Conservation (phyloP, 2,888 invertebrate genomes). For the Fragum fragum region DNA sequence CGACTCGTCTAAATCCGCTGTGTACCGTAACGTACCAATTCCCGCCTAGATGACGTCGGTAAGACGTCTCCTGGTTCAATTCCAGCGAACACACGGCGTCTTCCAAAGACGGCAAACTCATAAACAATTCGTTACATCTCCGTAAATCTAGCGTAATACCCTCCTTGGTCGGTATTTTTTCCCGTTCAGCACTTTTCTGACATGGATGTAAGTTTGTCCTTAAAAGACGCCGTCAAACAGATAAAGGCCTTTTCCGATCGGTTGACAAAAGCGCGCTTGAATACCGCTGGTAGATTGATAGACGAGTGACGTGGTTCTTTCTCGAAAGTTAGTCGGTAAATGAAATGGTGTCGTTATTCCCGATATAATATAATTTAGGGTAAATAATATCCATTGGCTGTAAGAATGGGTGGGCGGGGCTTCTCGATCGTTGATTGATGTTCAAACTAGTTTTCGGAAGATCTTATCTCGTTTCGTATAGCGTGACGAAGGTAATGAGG, state of each 20-base stretch:
- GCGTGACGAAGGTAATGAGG: not conserved
- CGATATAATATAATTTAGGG: too few species aligned
- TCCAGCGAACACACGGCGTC: constrained; percentile 25
- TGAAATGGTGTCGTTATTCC: too few species aligned
- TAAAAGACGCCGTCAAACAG: constrained; percentile 35
- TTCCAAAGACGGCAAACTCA: constrained; percentile 27
- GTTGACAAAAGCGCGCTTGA: constrained; percentile 20
- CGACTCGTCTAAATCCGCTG: constrained; percentile 34
- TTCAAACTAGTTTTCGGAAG: too few species aligned
- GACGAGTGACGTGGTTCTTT: not conserved
- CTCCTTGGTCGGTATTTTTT: constrained; percentile 26
- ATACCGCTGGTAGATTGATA: not conserved
- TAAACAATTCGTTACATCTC: constrained; percentile 44
- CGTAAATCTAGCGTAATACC: constrained; percentile 38
- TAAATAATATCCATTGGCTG: too few species aligned
- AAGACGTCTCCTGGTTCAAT: constrained; percentile 40
- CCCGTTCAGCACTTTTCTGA: constrained; percentile 19
- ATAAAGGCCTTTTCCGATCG: constrained; percentile 31
- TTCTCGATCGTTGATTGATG: too few species aligned
- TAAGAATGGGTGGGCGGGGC: too few species aligned
- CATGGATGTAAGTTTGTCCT: constrained; percentile 23
- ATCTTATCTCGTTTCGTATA: constrained; percentile 12
- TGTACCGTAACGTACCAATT: constrained; percentile 40
- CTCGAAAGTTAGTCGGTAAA: not conserved
- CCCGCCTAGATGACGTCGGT: constrained; percentile 41